Evolutionary conservation across 2,113 vertebrate genomes (phyloP), one percentile per base, ranked within the genome.

Genomic region (Laticauda laticaudata): DNA sequence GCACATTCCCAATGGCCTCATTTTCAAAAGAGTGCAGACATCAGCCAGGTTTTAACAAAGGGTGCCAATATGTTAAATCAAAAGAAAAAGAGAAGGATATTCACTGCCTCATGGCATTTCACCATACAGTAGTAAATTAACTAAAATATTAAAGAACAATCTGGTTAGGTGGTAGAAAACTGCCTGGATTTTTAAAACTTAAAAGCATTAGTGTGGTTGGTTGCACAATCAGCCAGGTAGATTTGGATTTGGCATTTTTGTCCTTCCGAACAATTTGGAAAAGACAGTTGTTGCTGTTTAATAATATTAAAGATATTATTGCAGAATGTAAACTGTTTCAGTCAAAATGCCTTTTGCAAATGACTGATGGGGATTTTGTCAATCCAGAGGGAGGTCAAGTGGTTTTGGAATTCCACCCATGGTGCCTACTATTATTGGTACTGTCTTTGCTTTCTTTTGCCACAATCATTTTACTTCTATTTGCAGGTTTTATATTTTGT

Each of bases 41-140:
- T 88, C 81, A 93, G 87, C 51, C 61, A 94, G 90, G 87, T 51
- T 93, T 94, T 91, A 94, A 93, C 89, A 94, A 96, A 94, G 23
- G 93, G 93, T 95, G 93, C 94, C 34, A 53, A 54, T 91, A 94
- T 95, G 93, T 94, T 91, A 94, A 96, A 93, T 39, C 93, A 48
- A 87, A 95, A 24, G 11, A 51, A 91, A 95, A 90, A 92, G 75
- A 90, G 93, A 94, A 91, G 10, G 61, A 91, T 85, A 43, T 45
- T 94, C 89, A 92, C 94, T 96, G 92, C 91, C 95, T 92, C n/a
- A 43, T 95, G 89, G 95, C 96, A 95, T 91, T 94, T 94, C 96
- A 95, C 95, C 95, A 96, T 93, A 91, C 95, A 86, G 39, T 93
- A 87, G 15, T 94, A 95, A 95, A 95, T 95, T 94, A 94, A 94